Conservation (phyloP, 2,888 invertebrate genomes). For the Melanostoma mellinum region DNA sequence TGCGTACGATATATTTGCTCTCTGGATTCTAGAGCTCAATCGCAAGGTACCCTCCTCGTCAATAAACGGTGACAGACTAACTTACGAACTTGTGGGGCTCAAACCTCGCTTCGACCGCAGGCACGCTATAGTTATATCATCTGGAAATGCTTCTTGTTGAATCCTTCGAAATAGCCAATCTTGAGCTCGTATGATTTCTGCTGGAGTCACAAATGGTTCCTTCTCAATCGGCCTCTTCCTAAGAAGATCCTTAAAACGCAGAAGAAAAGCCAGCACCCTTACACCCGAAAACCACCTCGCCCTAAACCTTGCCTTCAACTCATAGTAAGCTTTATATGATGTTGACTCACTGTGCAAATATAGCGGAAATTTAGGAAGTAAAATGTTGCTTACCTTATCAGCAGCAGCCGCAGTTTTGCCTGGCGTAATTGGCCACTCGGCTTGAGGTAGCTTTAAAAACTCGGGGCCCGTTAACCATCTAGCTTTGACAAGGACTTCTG, state of each 20-base stretch:
- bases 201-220: neutral
- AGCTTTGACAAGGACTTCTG: too few species aligned
- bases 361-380: too few species aligned
- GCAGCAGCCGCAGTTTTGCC: too few species aligned
- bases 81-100: neutral
- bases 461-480: conserved; percentile 34
- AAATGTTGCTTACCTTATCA: too few species aligned
- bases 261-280: neutral
- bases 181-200: conserved; percentile 2
- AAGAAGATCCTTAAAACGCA: neutral
- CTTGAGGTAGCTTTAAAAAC: conserved; percentile 6
- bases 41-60: neutral
- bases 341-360: too few species aligned
- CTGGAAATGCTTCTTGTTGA: conserved; percentile 11
- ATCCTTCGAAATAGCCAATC: conserved; percentile 6
- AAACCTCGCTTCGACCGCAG: neutral
- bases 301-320: too few species aligned
- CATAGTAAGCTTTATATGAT: too few species aligned
- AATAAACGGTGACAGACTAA: too few species aligned
- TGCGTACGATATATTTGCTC: neutral
- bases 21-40: conserved; percentile 1
- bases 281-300: too few species aligned
- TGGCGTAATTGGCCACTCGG: conserved; percentile 8
- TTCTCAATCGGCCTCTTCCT: neutral
- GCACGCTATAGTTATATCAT: conserved; percentile 4